Percentiles rank a stretch among this genome's conserved stretches.
These are phyloP conservation scores for Calliopsis andreniformis DNA, from an alignment of 1,140 invertebrate species.

Conservation along the genomic window DNA sequence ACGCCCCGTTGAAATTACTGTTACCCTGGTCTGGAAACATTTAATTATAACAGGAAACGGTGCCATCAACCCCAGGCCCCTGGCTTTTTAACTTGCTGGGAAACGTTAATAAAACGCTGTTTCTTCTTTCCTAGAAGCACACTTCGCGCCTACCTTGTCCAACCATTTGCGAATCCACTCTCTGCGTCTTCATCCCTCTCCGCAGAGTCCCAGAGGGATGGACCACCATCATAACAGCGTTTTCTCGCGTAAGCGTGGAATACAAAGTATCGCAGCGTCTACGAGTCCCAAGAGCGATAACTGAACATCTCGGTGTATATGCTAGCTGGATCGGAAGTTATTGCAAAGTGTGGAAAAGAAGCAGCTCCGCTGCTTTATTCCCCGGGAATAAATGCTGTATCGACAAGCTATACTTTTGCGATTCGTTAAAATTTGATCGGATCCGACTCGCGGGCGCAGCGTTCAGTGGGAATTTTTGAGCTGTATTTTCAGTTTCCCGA, in stretches of 20 bases:
- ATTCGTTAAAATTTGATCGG: neutral
- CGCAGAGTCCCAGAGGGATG: constrained; percentile 56
- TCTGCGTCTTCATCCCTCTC: neutral
- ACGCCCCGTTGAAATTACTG: constrained; percentile 34
- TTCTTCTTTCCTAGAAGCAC: neutral
- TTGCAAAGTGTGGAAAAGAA: constrained; percentile 33
- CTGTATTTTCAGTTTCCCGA: neutral
- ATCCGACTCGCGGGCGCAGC: neutral
- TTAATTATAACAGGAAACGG: constrained; percentile 29
- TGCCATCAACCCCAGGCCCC: neutral
- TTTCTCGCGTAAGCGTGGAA: constrained; percentile 71
- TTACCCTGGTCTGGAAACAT: constrained; percentile 21
- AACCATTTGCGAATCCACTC: constrained; percentile 9
- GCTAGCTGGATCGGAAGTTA: constrained; percentile 42
- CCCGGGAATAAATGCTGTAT: too few relatives aligned
- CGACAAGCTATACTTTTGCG: neutral
- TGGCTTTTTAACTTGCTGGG: constrained; percentile 12
- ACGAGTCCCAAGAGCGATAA: constrained; percentile 66
- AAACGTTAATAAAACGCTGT: constrained; percentile 39
- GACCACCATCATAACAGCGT: constrained; percentile 74
- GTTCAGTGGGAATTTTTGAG: neutral
- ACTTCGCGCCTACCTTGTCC: constrained; percentile 18
- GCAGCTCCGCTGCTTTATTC: neutral
- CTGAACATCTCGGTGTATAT: constrained; percentile 22
- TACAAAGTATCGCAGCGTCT: constrained; percentile 69